Evolutionary conservation across 2,113 vertebrate genomes (phyloP), one percentile per base, ranked within the genome.

Genomic region (Zosterops japonicus): DNA sequence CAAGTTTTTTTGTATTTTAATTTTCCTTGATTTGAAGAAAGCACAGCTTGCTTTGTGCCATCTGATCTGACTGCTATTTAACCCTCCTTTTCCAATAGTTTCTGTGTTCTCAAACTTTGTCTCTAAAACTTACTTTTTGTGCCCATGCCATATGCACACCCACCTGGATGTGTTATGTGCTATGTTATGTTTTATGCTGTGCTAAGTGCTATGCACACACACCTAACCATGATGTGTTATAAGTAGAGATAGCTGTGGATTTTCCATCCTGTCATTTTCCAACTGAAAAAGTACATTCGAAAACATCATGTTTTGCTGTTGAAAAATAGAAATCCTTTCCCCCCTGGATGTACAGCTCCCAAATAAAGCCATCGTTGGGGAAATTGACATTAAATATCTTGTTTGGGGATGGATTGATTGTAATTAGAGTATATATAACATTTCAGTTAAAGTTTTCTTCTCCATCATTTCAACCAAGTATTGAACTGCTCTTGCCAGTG

Each of bases 131-230:
- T 97, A 95, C 94, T 97, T 97, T 92, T 96, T 97, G 96, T 21
- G 15, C 94, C 94, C 93, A 25, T 97, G 96, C 96, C 96, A 97
- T 97, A 90, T 96, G 96, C 83, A 97, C 96, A 97, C 96, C 96
- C 96, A 97, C 96, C 96, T 97, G 96, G 96, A 97, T 97, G 95
- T 97, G 96, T 96, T 94, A 97, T 97, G 95, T 95, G 96, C 83
- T 89, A 94, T 97, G 94, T 96, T 97, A 96, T 97, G 96, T 96
- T 97, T 97, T 96, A 96, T 97, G 96, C 96, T 97, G 96, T 96
- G 96, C 53, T 95, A 97, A 97, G 93, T 95, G 96, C 96, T 94
- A 64, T 84, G 94, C 96, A 94, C 96, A 97, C 95, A 97, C 96
- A 97, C 96, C 96, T 97, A 95, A 96, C 95, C 80, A 39, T 90